Base-by-base conservation (phyloP, 2,797 vertebrate species). In the Manis javanica region DNA sequence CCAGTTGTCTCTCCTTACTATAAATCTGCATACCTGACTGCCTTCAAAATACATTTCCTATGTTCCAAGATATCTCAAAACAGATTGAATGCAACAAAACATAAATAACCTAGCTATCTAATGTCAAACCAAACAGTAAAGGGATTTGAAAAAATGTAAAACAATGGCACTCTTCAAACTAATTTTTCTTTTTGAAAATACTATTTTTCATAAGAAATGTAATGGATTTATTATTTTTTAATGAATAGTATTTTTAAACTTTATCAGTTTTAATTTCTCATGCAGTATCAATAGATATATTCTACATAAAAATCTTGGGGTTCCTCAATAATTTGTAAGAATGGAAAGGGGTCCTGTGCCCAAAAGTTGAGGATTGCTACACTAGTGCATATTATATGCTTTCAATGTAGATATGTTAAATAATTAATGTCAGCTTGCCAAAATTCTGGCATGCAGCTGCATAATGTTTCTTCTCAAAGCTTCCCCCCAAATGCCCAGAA, bases 241-340 rank as follows among this genome's bases (percentile, higher is more conserved):
- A 83, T 55, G 19, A 87, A 75, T 87, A 81, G 72, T 85, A 86
- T 68, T 74, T 90, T 92, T 31, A 53, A 93, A 71, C 7, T n/a
- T 87, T 42, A 26, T 84, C 42, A 24, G 11, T 92, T 90, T 97
- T 51, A 74, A 92, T 95, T 96, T 96, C 49, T 77, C 79, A 21
- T 78, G 53, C 14, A 78, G 18, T 93, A 83, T 92, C 64, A 63
- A 46, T 90, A 42, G 9, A 26, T 78, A 21, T 6, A 55, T 72
- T 86, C 3, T 46, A 87, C 51, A 53, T 74, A 46, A 79, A 61
- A 59, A 63, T 16, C 64, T 31, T 84, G 63, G n/a, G 37, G 23
- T 2, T 64, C 26, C 31, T 92, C 55, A 57, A 0, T 92, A 71
- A 85, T 61, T 71, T 61, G 68, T 91, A 66, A 75, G 49, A 94